These are phyloP conservation scores for Cryptomyrus ogoouensis DNA, from an alignment of 2,113 vertebrate species.

Conservation along the genomic window DNA sequence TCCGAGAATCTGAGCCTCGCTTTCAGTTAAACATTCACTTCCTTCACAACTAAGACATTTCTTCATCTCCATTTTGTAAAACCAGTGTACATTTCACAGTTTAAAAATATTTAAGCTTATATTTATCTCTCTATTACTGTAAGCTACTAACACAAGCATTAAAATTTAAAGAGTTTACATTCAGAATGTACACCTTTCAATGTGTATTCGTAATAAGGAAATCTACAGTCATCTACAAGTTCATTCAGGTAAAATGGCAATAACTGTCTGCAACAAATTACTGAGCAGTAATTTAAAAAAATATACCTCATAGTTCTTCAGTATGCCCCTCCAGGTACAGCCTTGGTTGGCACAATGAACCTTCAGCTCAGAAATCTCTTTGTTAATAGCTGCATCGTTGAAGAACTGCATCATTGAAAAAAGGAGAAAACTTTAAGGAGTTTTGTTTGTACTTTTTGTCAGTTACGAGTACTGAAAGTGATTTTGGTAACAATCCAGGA, in stretches of 20 bases:
- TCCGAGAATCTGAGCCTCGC: background rate
- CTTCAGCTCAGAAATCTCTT: conserved; percentile 63
- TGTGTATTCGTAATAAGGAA: background rate
- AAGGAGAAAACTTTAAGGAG: too few species aligned
- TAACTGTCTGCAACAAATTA: background rate
- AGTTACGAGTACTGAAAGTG: background rate
- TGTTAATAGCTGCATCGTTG: conserved; percentile 62
- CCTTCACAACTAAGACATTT: background rate
- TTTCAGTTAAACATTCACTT: background rate
- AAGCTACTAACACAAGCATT: background rate
- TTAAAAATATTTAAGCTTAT: background rate
- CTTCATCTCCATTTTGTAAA: background rate
- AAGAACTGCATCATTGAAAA: conserved; percentile 51
- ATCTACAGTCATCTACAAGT: background rate
- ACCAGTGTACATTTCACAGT: background rate
- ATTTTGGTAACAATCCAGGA: background rate
- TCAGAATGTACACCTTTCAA: background rate
- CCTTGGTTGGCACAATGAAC: conserved; percentile 59
- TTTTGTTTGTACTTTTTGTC: background rate
- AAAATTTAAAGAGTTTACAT: background rate
- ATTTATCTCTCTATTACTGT: background rate
- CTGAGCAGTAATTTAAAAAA: background rate
- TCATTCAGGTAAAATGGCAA: background rate
- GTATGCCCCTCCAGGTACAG: conserved; percentile 59
- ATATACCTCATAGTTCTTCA: conserved; percentile 62